Base-by-base conservation (phyloP, 2,113 vertebrate genomes). In the Opisthocomus hoazin region DNA sequence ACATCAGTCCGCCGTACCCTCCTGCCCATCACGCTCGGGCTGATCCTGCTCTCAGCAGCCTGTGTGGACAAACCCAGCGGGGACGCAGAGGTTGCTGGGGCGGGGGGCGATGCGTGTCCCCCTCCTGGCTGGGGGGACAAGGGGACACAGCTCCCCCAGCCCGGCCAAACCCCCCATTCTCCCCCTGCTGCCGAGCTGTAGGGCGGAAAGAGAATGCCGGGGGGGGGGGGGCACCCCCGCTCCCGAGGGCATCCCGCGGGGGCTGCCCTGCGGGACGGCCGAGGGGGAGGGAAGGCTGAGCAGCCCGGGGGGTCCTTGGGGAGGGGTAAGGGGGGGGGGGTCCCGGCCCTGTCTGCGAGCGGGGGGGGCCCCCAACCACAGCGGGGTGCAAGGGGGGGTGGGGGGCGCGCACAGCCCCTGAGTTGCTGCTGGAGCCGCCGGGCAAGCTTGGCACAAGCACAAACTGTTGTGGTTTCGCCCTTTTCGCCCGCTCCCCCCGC, bases 331-430 rank as follows among this genome's bases (percentile, higher is more conserved):
- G n/a, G n/a, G n/a, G n/a, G n/a, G n/a, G n/a, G n/a, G n/a, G n/a
- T n/a, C n/a, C n/a, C n/a, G n/a, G n/a, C n/a, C n/a, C n/a, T n/a
- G n/a, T n/a, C n/a, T n/a, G n/a, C n/a, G n/a, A n/a, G n/a, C n/a
- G 79, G 46, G 46, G 30, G 79, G 46, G 46, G 30, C 29, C 64
- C 9, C 30, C 58, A 22, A 68, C 48, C 36, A 16, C 66, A 11
- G 45, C 18, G 36, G 14, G 41, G 26, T 32, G 70, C 7, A 17
- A 17, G 27, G 61, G 7, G 39, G 10, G 43, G 27, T 16, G 48
- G 26, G 10, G 16, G 20, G 29, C 1, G 19, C 4, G 32, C 32
- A 11, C 0, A 6, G 69, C 8, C 27, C 13, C 58, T 0, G 48
- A 86, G 81, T n/a, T 5, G 61, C 60, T 57, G 65, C 86, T 56